Percentiles rank a stretch among this genome's conserved stretches.
Evolutionary conservation across 2,113 vertebrate genomes (phyloP).

Genomic region (Nycticebus coucang): DNA sequence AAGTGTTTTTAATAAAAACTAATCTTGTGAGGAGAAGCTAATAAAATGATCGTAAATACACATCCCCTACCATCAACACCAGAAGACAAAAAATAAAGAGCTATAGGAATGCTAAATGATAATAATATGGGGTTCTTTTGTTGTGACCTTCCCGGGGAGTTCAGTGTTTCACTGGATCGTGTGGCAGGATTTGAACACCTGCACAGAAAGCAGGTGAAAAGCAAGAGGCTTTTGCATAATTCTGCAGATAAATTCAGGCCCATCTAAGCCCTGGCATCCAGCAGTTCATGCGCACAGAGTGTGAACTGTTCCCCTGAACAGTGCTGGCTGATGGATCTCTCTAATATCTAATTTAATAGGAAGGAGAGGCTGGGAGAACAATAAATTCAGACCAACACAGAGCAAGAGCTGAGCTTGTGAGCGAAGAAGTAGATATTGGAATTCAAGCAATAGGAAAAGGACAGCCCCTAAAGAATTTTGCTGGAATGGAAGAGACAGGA

Average conservation of each 20-base stretch:
- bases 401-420: neutral
- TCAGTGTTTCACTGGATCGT: neutral
- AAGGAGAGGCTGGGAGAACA: constrained; percentile 13
- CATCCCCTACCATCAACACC: neutral
- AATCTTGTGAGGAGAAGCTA: constrained; percentile 50
- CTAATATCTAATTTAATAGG: constrained; percentile 64
- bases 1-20: constrained; percentile 75
- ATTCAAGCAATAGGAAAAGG: neutral
- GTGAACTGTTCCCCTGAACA: neutral
- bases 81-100: constrained; percentile 41
- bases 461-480: neutral
- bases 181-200: neutral
- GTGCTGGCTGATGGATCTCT: constrained; percentile 11
- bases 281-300: neutral
- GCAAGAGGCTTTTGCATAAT: neutral
- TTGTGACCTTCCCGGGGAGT: neutral
- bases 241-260: constrained; percentile 16
- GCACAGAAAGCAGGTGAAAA: neutral
- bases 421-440: neutral
- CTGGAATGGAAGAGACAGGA: neutral
- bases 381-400: constrained; percentile 16
- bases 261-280: neutral
- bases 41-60: constrained; percentile 62
- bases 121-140: neutral
- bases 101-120: neutral